Evolutionary conservation across 2,888 invertebrate species (phyloP), one percentile per base, ranked within the genome.

Genomic region (Metallyticus violacea): DNA sequence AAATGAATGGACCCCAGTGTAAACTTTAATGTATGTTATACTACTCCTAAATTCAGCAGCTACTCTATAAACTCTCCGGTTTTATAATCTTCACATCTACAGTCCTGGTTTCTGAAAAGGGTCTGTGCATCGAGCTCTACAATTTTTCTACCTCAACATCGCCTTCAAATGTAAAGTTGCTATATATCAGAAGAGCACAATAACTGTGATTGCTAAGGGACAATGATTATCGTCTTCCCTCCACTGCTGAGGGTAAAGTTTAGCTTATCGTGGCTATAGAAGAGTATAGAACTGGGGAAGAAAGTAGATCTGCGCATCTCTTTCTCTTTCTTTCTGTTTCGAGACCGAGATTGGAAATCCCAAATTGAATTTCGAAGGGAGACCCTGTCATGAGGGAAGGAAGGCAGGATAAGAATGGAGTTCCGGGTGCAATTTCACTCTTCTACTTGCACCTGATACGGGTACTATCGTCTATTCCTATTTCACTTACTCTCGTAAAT

Each of bases 291-390:
- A 62, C n/a, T n/a, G 22, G 62, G 76, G 26, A 76, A 76, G 27
- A 9, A 62, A 76, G 9, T 82, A 81, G 81, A 81, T 29, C 81
- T 6, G 29, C 28, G 81, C 25, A 7, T 30, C 3, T 62, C 40
- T 15, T 15, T 62, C 22, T 62, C 40, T 62, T 62, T 62, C 40
- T 62, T 22, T 0, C 25, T 7, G 62, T 30, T 76, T 76, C 27
- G 80, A 77, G 86, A 85, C 86, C 25, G 86, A 86, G 86, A 86
- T 85, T 86, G 86, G 85, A 86, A 85, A 86, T 86, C 80, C 84
- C 86, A 86, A 86, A 86, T 86, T 86, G 85, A 86, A 86, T 86
- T 86, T 85, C 79, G 86, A 83, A 85, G 77, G 83, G 40, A 25
- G 86, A 77, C 22, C 78, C 85, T 79, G 80, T 79, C 79, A 30